Evolutionary conservation across 2,113 vertebrate species (phyloP), one percentile per base, ranked within the genome.

Genomic region (Atrichornis clamosus): DNA sequence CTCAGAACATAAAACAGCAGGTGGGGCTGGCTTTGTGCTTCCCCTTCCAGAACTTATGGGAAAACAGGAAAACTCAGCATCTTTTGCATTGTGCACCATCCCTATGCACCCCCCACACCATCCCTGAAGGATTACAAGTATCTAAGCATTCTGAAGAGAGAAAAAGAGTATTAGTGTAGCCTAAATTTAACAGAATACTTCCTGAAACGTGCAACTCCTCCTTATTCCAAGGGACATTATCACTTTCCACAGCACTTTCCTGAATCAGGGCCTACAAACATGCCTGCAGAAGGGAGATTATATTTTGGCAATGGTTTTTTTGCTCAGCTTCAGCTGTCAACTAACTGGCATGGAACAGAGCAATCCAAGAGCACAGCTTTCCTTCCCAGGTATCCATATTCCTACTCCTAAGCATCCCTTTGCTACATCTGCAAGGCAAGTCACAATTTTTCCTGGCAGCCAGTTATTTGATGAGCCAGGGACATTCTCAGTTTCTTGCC

Each of bases 311-410:
- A 37, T 17, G 5, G 1, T 3, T 42, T 76, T 87, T 70, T 49
- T 62, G 5, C 79, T 88, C 79, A 74, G 63, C 59, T 86, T 92
- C 88, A 83, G 72, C 90, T 95, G 88, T 69, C 94, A 94, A 17
- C 46, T 90, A 46, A 83, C 87, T 90, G 79, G 67, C 63, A 55
- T 20, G 1, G 2, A 83, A 75, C 42, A 80, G 70, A 82, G 55
- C 68, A 22, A 85, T 33, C 42, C 26, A 4, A 85, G 24, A 82
- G 80, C 72, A 37, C 63, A 26, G 55, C 73, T 70, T 41, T 80
- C 67, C 75, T 37, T 44, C 90, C 59, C 75, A 93, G 87, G 89
- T 92, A 89, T 28, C 65, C 72, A n/a, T 0, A 88, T 52, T 69
- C 62, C 65, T 37, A 22, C 37, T 89, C 56, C 59, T 53, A 41